Evolutionary conservation across 2,113 vertebrate genomes (phyloP).

Genomic region (Serinus canaria): DNA sequence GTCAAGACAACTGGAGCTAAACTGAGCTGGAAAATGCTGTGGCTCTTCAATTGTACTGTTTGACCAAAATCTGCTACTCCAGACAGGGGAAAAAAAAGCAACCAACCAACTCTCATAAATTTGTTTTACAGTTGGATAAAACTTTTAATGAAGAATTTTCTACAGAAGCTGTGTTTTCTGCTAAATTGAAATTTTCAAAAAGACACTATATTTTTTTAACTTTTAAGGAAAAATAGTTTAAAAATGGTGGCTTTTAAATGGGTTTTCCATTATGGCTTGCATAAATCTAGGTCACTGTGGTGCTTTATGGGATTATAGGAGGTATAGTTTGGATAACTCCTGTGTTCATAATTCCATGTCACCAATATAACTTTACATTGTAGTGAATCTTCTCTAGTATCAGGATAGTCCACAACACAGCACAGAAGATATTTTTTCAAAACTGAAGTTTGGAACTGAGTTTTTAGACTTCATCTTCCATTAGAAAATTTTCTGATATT

Average conservation of each 20-base stretch:
- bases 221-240: not conserved
- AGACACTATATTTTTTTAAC: not conserved
- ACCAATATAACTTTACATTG: rapidly evolving
- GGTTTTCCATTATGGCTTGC: not conserved
- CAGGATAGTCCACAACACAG: not conserved
- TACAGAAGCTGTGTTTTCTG: not conserved
- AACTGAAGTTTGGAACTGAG: not conserved
- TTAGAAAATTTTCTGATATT: not conserved
- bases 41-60: not conserved
- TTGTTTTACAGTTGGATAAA: not conserved
- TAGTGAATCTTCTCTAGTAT: not conserved
- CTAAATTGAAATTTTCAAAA: not conserved
- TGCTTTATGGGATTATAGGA: not conserved
- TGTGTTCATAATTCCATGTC: not conserved
- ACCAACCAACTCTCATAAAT: not conserved
- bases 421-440: not conserved
- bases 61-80: not conserved
- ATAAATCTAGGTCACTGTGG: not conserved
- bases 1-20: not conserved
- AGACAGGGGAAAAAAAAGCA: rapidly evolving
- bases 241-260: not conserved
- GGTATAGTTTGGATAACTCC: not conserved
- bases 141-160: not conserved
- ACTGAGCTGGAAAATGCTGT: not conserved
- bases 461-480: not conserved